Conservation (phyloP, 2,888 invertebrate species). For the Euspilapteryx auroguttella region DNA sequence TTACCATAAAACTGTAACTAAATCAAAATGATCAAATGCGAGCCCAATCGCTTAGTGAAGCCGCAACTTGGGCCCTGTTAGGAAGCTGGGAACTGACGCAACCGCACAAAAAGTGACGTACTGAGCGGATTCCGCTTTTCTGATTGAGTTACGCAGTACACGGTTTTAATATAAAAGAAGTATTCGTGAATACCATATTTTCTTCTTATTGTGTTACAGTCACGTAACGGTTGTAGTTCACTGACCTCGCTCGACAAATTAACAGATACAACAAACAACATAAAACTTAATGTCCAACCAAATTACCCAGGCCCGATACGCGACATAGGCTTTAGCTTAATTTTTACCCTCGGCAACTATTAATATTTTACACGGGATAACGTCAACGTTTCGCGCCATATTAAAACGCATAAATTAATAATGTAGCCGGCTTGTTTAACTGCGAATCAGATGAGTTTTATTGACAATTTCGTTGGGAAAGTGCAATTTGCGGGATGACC, state of each 20-base stretch:
- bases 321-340: constrained; percentile 41
- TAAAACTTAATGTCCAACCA: constrained; percentile 16
- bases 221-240: too few relatives aligned
- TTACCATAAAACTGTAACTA: constrained; percentile 3
- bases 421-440: constrained; percentile 59
- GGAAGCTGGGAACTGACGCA: background rate
- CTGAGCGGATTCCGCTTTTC: too few relatives aligned
- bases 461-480: constrained; percentile 60
- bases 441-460: constrained; percentile 62
- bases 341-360: constrained; percentile 59
- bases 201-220: too few relatives aligned
- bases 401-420: constrained; percentile 62
- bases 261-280: constrained; percentile 48
- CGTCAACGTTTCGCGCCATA: constrained; percentile 53
- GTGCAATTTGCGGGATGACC: constrained; percentile 59
- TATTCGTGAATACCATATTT: too few relatives aligned
- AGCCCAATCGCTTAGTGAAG: constrained; percentile 35
- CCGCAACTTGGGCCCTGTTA: constrained; percentile 6
- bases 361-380: constrained; percentile 59
- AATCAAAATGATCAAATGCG: constrained; percentile 14
- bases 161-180: too few relatives aligned
- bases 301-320: constrained; percentile 47
- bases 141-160: too few relatives aligned
- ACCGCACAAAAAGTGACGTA: constrained; percentile 13
- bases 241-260: constrained; percentile 43